Conservation (phyloP, 2,888 invertebrate species). For the Nephrotoma guestfalica region DNA sequence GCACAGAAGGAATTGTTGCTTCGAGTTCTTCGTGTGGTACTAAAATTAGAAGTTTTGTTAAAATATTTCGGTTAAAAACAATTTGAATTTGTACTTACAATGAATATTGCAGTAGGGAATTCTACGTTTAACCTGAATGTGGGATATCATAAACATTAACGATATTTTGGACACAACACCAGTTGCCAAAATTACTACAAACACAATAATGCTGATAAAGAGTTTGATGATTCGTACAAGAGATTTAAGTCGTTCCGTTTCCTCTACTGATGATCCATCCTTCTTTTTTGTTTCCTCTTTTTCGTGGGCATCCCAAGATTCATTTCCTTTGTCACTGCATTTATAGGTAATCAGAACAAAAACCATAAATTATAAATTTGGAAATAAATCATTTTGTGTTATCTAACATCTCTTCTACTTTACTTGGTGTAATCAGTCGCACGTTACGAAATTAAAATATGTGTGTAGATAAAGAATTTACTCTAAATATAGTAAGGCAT, state of each 20-base stretch:
- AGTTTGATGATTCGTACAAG: conserved; percentile 50
- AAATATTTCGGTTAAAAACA: neutral
- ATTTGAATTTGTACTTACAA: conserved; percentile 17
- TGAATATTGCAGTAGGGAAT: conserved; percentile 44
- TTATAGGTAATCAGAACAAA: no score
- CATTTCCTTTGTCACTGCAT: neutral
- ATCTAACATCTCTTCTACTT: no score
- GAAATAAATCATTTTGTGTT: no score
- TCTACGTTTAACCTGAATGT: conserved; percentile 39
- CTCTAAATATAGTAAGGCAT: no score
- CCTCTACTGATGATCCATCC: conserved; percentile 44
- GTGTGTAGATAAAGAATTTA: no score
- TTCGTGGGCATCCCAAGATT: neutral
- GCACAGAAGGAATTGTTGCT: conserved; percentile 44
- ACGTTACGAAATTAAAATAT: no score
- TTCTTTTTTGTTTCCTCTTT: neutral
- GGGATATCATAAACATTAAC: conserved; percentile 57
- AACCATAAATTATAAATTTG: no score
- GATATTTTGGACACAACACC: conserved; percentile 59
- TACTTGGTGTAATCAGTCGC: no score
- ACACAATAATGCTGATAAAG: conserved; percentile 51
- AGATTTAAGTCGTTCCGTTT: conserved; percentile 36
- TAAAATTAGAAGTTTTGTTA: conserved; percentile 17
- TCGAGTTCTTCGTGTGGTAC: conserved; percentile 46
- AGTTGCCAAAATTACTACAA: conserved; percentile 45